Percentiles rank a stretch among this genome's conserved stretches.
Conservation (phyloP, 2,888 invertebrate genomes). For the Trachelus stipa region DNA sequence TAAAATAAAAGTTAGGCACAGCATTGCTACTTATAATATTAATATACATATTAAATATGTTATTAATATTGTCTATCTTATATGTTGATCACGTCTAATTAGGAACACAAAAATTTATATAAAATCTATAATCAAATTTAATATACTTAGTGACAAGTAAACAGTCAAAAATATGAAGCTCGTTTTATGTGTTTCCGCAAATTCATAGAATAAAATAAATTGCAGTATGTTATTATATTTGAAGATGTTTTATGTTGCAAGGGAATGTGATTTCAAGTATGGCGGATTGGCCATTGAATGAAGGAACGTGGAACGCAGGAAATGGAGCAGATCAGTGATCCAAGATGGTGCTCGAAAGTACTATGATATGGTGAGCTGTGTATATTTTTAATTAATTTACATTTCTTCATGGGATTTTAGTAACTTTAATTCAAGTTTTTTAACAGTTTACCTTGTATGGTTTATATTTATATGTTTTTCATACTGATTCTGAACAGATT, state of each 20-base stretch:
- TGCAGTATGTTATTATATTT: not conserved
- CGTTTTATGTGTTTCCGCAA: not conserved
- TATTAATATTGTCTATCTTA: too few species aligned
- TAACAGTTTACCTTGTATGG: not conserved
- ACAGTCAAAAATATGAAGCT: not conserved
- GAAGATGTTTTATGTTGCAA: not conserved
- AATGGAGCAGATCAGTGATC: slow-evolving; percentile 29
- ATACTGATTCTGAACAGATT: not conserved
- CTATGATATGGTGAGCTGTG: slow-evolving; percentile 89
- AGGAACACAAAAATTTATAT: not conserved
- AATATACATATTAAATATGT: too few species aligned
- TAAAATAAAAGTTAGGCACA: not conserved
- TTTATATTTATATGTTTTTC: not conserved
- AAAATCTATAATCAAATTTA: not conserved
- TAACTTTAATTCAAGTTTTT: not conserved
- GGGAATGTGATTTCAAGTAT: not conserved
- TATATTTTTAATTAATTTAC: slow-evolving; percentile 21
- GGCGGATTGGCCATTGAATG: slow-evolving; percentile 1
- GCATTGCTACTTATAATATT: not conserved
- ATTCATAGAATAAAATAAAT: not conserved
- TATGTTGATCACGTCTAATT: not conserved
- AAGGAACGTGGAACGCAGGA: slow-evolving; percentile 13
- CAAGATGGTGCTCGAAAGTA: slow-evolving; percentile 98
- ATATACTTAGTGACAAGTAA: not conserved
- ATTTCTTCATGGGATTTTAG: slow-evolving; percentile 2